phyloP scores from a whole-genome alignment of 1,140 invertebrate species.

The Drosophila lacertosa region DNA sequence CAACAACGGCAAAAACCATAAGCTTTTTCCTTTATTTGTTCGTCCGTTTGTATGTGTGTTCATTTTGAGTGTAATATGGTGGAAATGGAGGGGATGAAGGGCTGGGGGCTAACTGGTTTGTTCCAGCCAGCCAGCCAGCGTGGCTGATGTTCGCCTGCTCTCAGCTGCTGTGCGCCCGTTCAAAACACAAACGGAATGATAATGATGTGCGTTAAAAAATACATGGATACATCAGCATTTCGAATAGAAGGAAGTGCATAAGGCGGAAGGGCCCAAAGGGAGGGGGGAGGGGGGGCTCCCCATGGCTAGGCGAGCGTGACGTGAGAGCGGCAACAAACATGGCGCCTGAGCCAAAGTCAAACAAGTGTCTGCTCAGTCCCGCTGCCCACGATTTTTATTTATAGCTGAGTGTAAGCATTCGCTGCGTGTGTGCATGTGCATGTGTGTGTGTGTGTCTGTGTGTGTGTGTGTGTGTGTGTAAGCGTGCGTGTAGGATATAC shows the following conservation, averaged over 20 bases:
- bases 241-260: slow-evolving; percentile 19
- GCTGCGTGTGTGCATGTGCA: slow-evolving; percentile 11
- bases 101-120: background rate
- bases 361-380: slow-evolving; percentile 57
- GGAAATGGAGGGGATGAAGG: slow-evolving; percentile 3
- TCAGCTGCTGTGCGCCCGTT: slow-evolving; percentile 68
- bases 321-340: slow-evolving; percentile 38
- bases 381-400: slow-evolving; percentile 63
- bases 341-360: slow-evolving; percentile 65
- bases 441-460: background rate
- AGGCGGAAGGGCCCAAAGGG: background rate
- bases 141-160: slow-evolving; percentile 36
- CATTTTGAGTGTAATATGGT: slow-evolving; percentile 8
- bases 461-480: slow-evolving; percentile 26
- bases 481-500: slow-evolving; percentile 63
- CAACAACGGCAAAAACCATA: slow-evolving; percentile 66
- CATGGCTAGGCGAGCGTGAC: too few relatives aligned
- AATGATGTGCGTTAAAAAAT: slow-evolving; percentile 80
- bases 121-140: slow-evolving; percentile 20
- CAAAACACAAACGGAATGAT: slow-evolving; percentile 81
- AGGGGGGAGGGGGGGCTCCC: background rate
- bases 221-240: slow-evolving; percentile 33
- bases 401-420: slow-evolving; percentile 42
- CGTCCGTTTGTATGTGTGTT: slow-evolving; percentile 10
- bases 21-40: slow-evolving; percentile 57